These are phyloP conservation scores for Cynopterus sphinx DNA, from an alignment of 2,797 vertebrate species.

Conservation along the genomic window DNA sequence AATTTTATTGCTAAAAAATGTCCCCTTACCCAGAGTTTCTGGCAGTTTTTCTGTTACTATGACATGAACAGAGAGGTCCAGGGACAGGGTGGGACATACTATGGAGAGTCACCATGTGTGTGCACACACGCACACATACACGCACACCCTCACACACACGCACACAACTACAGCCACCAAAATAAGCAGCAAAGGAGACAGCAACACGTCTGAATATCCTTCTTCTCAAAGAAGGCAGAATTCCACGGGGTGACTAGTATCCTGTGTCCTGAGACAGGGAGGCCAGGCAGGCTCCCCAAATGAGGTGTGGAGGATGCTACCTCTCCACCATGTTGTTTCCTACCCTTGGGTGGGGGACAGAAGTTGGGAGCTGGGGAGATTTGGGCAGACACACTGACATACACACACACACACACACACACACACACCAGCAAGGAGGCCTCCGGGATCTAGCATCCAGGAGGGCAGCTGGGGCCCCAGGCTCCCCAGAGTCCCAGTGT, in stretches of 20 bases:
- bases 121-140: background rate
- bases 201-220: background rate
- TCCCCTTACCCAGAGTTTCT: background rate
- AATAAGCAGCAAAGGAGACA: background rate
- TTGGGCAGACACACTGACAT: background rate
- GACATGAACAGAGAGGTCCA: background rate
- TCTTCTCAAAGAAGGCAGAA: background rate
- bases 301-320: background rate
- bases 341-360: background rate
- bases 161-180: background rate
- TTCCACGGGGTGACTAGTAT: background rate
- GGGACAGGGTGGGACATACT: background rate
- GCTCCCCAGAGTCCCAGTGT: background rate
- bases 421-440: background rate
- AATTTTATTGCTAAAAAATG: conserved; percentile 36
- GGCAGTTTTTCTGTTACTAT: background rate
- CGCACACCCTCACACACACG: background rate
- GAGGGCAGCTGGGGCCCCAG: background rate
- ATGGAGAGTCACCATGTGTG: background rate
- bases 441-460: background rate
- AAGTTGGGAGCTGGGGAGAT: background rate
- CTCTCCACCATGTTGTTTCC: background rate
- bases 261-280: background rate
- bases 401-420: background rate
- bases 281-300: background rate